A percentile compares a stretch with the other conserved stretches of the same genome.
These are phyloP conservation scores for Ellobium chinense DNA, from an alignment of 2,888 invertebrate genomes.

Conservation along the genomic window DNA sequence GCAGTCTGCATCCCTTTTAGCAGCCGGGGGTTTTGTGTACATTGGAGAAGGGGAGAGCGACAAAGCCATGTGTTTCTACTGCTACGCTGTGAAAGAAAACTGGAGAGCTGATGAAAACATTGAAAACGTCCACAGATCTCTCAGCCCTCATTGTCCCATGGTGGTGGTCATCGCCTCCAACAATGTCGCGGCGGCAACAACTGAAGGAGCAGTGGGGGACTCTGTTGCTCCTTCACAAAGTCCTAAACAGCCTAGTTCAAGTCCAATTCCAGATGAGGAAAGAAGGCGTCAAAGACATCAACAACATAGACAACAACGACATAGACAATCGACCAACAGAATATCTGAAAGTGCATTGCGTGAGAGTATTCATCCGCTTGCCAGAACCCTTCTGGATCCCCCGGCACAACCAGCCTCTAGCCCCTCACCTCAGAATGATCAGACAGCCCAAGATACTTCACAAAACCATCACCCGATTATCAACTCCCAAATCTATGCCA, in stretches of 20 bases:
- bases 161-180: neutral
- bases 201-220: too few relatives aligned
- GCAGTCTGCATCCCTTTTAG: neutral
- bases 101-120: constrained; percentile 4
- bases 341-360: too few relatives aligned
- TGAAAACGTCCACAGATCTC: neutral
- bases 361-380: too few relatives aligned
- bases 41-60: constrained; percentile 13
- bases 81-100: neutral
- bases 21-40: constrained; percentile 14
- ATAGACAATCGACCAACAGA: too few relatives aligned
- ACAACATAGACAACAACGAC: too few relatives aligned
- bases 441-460: neutral
- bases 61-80: constrained; percentile 14
- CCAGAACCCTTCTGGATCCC: too few relatives aligned
- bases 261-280: too few relatives aligned
- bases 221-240: too few relatives aligned
- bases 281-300: too few relatives aligned
- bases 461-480: neutral
- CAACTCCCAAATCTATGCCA: constrained; percentile 15
- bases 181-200: constrained; percentile 26
- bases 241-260: too few relatives aligned
- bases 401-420: neutral
- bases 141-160: constrained; percentile 5
- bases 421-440: neutral